Base-by-base conservation (phyloP, 2,113 vertebrate species). In the Gambusia affinis region DNA sequence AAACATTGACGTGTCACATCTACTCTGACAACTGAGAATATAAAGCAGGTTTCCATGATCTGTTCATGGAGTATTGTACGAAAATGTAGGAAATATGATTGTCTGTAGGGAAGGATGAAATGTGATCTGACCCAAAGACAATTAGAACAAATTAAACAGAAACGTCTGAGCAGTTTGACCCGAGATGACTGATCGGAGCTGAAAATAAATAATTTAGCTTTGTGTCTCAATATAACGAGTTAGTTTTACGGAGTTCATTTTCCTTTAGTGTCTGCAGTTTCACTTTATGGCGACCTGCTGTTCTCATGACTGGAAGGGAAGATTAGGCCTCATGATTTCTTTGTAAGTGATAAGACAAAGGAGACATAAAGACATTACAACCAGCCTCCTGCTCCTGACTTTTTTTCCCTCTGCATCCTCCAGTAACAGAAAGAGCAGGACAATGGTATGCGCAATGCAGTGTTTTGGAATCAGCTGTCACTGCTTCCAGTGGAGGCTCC, bases 391-490 rank as follows among this genome's bases (percentile, higher is more conserved):
- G 39, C 31, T 8, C 0, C 22, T 64, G 39, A 14, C 19, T 17
- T 28, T 51, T 14, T 29, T 15, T 12, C 10, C 35, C 8, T 51
- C 15, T 12, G 12, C n/a, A n/a, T 44, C 24, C 24, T 64, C n/a
- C 19, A 24, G 66, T 60, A 47, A 60, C 27, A 66, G n/a, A 71
- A 15, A 75, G 54, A 33, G 68, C 42, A 54, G 72, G 66, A 77
- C 33, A 24, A 24, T 57, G 63, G 2, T 83, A 67, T 88, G 82
- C 89, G 91, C 91, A 91, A 85, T 92, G 91, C 91, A 91, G 91
- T 83, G 80, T 84, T 90, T 88, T 70, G 70, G 33, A 68, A n/a
- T 80, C 76, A 4, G 6, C 68, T 73, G 73, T 85, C 78, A 72
- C 76, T 64, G 73, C 78, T 72, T 72, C 80, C 76, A 81, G 70